These are phyloP conservation scores for Smutsia temminckii DNA, from an alignment of 2,797 vertebrate species.

Conservation along the genomic window DNA sequence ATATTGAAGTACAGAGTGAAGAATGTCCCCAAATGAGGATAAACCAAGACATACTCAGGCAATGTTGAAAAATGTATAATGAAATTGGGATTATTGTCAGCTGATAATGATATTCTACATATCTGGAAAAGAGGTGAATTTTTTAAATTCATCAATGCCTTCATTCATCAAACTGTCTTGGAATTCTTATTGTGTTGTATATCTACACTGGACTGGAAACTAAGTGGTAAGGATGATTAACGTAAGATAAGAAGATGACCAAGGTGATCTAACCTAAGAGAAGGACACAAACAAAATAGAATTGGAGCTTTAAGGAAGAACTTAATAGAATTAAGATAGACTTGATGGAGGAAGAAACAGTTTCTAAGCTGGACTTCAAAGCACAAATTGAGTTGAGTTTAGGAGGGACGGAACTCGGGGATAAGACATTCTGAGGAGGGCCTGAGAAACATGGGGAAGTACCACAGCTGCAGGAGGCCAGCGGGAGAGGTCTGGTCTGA, in stretches of 20 bases:
- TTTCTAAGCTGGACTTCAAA: background rate
- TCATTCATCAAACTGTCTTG: background rate
- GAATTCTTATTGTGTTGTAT: background rate
- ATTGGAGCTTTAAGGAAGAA: background rate
- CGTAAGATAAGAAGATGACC: background rate
- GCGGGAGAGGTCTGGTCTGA: background rate
- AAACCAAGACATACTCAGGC: background rate
- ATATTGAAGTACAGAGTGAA: background rate
- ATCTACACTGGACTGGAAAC: background rate
- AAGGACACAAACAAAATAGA: background rate
- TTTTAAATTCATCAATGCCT: background rate
- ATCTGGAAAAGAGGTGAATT: background rate
- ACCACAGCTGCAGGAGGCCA: fast-evolving
- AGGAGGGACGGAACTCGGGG: background rate
- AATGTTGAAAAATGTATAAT: background rate
- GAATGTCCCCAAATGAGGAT: background rate
- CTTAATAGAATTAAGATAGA: background rate
- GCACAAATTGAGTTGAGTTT: background rate
- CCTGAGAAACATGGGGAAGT: background rate
- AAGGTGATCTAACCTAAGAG: background rate
- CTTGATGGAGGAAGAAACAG: background rate
- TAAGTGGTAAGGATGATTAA: background rate
- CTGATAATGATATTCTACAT: background rate
- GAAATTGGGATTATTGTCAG: background rate
- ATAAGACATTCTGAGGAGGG: background rate